A percentile compares a stretch with the other conserved stretches of the same genome.
phyloP scores from a whole-genome alignment of 1,140 invertebrate genomes.

The Chironomus tepperi region DNA sequence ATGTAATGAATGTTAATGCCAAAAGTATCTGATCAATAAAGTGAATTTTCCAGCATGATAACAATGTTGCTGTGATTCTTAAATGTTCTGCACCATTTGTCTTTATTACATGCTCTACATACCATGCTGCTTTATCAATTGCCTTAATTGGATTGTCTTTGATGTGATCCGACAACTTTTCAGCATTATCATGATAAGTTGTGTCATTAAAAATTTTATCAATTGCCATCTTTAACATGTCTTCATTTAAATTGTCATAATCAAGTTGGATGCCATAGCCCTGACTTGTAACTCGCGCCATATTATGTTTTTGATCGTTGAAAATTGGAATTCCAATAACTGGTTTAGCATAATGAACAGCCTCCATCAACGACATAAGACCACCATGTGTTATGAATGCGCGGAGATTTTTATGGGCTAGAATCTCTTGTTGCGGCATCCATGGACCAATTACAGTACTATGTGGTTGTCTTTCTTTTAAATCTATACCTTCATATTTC shows the following conservation, averaged over 20 bases:
- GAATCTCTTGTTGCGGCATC: slow-evolving; percentile 61
- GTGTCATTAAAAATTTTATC: slow-evolving; percentile 33
- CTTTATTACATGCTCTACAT: slow-evolving; percentile 47
- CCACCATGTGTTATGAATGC: slow-evolving; percentile 60
- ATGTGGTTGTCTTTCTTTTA: slow-evolving; percentile 40
- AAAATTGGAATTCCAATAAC: slow-evolving; percentile 52
- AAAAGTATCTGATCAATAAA: slow-evolving; percentile 39
- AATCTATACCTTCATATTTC: slow-evolving; percentile 54
- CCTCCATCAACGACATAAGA: slow-evolving; percentile 49
- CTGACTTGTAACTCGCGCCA: slow-evolving; percentile 36
- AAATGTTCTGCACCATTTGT: slow-evolving; percentile 42
- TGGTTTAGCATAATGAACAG: slow-evolving; percentile 47
- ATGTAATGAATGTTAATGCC: slow-evolving; percentile 34
- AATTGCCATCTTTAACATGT: slow-evolving; percentile 31
- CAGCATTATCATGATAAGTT: slow-evolving; percentile 28
- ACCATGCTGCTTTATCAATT: slow-evolving; percentile 43
- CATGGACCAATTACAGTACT: slow-evolving; percentile 57
- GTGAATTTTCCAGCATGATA: slow-evolving; percentile 40
- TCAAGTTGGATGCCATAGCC: slow-evolving; percentile 38
- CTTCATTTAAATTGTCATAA: slow-evolving; percentile 30
- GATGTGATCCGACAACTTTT: slow-evolving; percentile 32
- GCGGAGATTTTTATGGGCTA: slow-evolving; percentile 46
- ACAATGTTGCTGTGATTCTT: slow-evolving; percentile 36
- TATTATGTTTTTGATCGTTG: slow-evolving; percentile 48
- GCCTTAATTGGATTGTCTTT: slow-evolving; percentile 40